Evolutionary conservation across 53 echinoderm and acorn worm genomes (phyloP), one percentile per base, ranked within the genome.

Genomic region (Arbacia lixula): DNA sequence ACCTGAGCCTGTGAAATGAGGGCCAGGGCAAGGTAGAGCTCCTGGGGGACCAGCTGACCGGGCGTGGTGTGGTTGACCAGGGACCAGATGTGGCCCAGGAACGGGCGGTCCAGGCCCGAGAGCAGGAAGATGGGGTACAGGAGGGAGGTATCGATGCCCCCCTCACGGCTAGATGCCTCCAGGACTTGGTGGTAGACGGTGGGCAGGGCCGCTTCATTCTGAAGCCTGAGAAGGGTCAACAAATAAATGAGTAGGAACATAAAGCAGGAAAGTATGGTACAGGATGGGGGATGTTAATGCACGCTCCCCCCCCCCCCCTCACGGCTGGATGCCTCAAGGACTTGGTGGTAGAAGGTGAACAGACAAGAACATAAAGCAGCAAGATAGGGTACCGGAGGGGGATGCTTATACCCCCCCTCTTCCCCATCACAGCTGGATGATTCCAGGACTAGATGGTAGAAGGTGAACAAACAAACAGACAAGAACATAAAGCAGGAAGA

Each of bases 1-100:
- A 98, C 98, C 98, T 98, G 98, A 43, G 88, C 92, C 3, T 94
- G 86, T 2, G 94, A 90, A 14, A 98, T 94, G 62, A 98, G 77
- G 28, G 86, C 98, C 20, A 98, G 55, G 5, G 84, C 94, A 14
- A 88, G 50, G 66, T 83, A 94, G 41, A 94, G 62, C 86, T 98
- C 98, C 36, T 86, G 90, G 12, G 86, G 76, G 14, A 84, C 75
- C 32, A 98, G 74, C 49, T 87, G 88, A 12, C 98, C 98, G 9
- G 92, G 94, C 12, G 68, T 68, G 20, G 94, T 92, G 55, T 88
- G 79, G 63, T 94, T 98, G 71, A 90, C 94, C 60, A 90, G 46
- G 4, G 65, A 57, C 94, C 94, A 94, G 33, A 98, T 92, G 36
- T 86, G 90, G 5, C 94, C 90, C 16, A 94, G 87, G 28, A 88